These are phyloP conservation scores for Zoroaster sp. DNA, from an alignment of 53 echinoderm and acorn worm species.

Conservation along the genomic window DNA sequence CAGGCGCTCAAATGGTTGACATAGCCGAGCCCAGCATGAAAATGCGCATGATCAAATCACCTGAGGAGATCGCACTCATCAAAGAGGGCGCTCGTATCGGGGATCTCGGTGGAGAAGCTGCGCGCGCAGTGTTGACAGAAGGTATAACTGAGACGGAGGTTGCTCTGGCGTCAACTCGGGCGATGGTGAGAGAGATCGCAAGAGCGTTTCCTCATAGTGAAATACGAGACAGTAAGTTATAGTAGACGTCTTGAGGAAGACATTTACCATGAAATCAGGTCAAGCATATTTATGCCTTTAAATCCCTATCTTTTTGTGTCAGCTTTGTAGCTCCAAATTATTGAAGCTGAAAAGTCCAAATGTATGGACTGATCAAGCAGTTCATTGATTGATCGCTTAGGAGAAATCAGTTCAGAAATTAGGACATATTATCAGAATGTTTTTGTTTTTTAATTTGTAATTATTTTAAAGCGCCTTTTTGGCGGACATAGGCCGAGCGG, in stretches of 20 bases:
- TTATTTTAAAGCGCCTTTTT: no score
- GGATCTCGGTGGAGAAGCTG: constrained; percentile 80
- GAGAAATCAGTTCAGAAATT: no score
- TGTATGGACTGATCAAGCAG: no score
- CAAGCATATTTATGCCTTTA: background rate
- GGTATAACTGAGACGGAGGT: constrained; percentile 87
- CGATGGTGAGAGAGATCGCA: constrained; percentile 91
- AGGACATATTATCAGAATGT: no score
- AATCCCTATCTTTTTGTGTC: background rate
- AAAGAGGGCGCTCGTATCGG: constrained; percentile 77
- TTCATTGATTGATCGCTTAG: no score
- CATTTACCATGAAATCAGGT: background rate
- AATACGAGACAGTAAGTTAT: constrained; percentile 82
- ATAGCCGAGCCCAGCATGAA: constrained; percentile 77
- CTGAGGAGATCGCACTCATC: constrained; percentile 80
- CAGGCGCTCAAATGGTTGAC: constrained; percentile 66
- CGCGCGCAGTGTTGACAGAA: constrained; percentile 66
- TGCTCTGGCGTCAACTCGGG: constrained; percentile 59
- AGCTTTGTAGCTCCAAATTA: no score
- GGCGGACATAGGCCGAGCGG: no score
- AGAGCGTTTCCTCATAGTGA: constrained; percentile 67
- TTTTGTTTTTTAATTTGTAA: no score
- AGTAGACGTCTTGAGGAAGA: background rate
- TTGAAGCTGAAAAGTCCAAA: background rate
- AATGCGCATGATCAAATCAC: constrained; percentile 83